phyloP scores from a whole-genome alignment of 1,140 invertebrate species.

The Brevipalpus yothersi region DNA sequence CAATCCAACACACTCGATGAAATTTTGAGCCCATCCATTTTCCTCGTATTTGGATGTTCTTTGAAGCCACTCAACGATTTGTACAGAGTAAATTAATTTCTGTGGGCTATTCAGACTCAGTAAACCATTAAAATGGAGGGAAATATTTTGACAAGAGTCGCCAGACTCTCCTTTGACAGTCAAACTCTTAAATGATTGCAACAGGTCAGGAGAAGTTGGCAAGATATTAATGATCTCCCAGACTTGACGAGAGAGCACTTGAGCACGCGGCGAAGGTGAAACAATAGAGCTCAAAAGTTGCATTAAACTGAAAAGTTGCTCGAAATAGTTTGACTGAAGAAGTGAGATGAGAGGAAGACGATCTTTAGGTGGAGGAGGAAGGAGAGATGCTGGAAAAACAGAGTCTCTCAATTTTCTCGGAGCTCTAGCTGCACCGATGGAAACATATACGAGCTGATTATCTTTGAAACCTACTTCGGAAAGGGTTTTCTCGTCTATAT shows the following conservation, averaged over 20 bases:
- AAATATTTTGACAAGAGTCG: neutral
- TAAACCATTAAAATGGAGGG: conserved; percentile 27
- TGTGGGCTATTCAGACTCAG: conserved; percentile 65
- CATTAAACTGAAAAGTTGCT: conserved; percentile 66
- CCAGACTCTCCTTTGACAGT: neutral
- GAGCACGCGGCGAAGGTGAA: conserved; percentile 34
- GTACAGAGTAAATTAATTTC: conserved; percentile 78
- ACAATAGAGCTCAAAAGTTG: conserved; percentile 40
- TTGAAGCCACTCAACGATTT: conserved; percentile 52
- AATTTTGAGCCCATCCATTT: conserved; percentile 22
- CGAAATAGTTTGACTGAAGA: conserved; percentile 59
- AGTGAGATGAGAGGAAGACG: conserved; percentile 58
- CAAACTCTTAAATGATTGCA: conserved; percentile 39
- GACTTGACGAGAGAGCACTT: conserved; percentile 59
- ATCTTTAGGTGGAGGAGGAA: conserved; percentile 41
- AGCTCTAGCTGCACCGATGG: conserved; percentile 47
- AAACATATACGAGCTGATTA: conserved; percentile 49
- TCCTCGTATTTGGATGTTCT: conserved; percentile 11
- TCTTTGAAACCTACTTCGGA: conserved; percentile 78
- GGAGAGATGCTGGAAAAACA: conserved; percentile 11
- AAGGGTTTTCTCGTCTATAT: conserved; percentile 69
- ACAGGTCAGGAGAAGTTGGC: conserved; percentile 56
- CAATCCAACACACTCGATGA: conserved; percentile 60
- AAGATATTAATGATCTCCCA: conserved; percentile 80
- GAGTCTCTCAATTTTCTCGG: conserved; percentile 27